A percentile compares a stretch with the other conserved stretches of the same genome.
Conservation (phyloP, 2,888 invertebrate genomes). For the Platycnemis pennipes region DNA sequence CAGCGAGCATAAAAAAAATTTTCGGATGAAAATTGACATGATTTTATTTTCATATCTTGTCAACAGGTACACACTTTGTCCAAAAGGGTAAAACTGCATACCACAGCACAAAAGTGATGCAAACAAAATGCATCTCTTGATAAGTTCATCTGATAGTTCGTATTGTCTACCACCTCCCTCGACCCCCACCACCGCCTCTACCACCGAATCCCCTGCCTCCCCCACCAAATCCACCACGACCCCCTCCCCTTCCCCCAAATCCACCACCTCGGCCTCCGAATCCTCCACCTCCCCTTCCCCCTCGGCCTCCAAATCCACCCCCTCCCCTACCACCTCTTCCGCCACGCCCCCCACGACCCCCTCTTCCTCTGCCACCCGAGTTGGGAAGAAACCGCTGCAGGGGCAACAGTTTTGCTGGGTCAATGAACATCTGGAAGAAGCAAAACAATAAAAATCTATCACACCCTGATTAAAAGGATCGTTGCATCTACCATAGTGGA, state of each 20-base stretch:
- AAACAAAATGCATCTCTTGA: not conserved
- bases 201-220: slow-evolving; percentile 12
- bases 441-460: slow-evolving; percentile 68
- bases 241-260: slow-evolving; percentile 71
- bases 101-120: not conserved
- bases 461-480: slow-evolving; percentile 25
- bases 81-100: not conserved
- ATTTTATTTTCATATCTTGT: not conserved
- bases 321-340: slow-evolving; percentile 80
- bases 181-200: slow-evolving; percentile 20
- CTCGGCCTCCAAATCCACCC: slow-evolving; percentile 73
- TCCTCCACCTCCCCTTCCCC: slow-evolving; percentile 72
- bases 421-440: slow-evolving; percentile 89
- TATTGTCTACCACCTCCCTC: slow-evolving; percentile 43
- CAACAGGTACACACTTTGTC: not conserved
- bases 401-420: slow-evolving; percentile 95
- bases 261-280: slow-evolving; percentile 74
- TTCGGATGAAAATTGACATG: not conserved
- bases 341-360: slow-evolving; percentile 82
- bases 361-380: slow-evolving; percentile 84
- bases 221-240: not conserved
- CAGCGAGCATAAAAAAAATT: not conserved
- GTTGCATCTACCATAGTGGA: not conserved
- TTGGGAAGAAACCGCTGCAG: slow-evolving; percentile 92
- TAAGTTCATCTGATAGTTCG: not conserved